phyloP scores from a whole-genome alignment of 1,140 invertebrate genomes.

The Sminthurides bifidus region DNA sequence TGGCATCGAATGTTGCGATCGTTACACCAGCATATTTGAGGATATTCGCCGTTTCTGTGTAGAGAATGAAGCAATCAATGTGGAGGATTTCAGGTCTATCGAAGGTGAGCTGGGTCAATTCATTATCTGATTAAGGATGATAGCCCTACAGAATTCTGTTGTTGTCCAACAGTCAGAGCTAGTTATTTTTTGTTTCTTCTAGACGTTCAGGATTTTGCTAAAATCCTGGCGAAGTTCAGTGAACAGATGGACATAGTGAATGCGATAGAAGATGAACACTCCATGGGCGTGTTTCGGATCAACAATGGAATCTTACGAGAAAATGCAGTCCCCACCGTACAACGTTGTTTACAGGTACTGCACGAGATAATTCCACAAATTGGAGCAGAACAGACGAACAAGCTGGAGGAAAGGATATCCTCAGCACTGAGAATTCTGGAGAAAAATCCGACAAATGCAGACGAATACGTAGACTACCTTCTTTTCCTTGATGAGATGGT shows the following conservation, averaged over 20 bases:
- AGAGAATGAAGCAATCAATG: slow-evolving; percentile 52
- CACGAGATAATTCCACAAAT: slow-evolving; percentile 43
- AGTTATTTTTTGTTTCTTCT: neutral
- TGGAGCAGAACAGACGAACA: slow-evolving; percentile 47
- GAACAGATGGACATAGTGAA: slow-evolving; percentile 48
- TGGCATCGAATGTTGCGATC: slow-evolving; percentile 48
- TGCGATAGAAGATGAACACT: slow-evolving; percentile 47
- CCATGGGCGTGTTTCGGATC: slow-evolving; percentile 54
- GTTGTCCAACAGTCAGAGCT: neutral
- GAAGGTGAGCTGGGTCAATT: slow-evolving; percentile 38
- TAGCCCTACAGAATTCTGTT: neutral
- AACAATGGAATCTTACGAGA: slow-evolving; percentile 57
- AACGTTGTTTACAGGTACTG: slow-evolving; percentile 51
- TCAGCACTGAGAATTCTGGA: slow-evolving; percentile 50
- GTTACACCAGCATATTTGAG: slow-evolving; percentile 55
- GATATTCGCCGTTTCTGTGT: slow-evolving; percentile 52
- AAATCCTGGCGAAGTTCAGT: slow-evolving; percentile 45
- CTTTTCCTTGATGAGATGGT: slow-evolving; percentile 53
- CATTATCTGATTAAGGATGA: neutral
- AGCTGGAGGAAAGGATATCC: slow-evolving; percentile 45
- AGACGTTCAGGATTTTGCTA: slow-evolving; percentile 17
- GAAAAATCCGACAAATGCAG: slow-evolving; percentile 42
- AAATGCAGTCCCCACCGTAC: slow-evolving; percentile 52
- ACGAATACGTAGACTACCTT: slow-evolving; percentile 54
- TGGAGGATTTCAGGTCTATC: slow-evolving; percentile 40